Conservation (phyloP, 1,140 invertebrate species). For the Drosophila watanabei region DNA sequence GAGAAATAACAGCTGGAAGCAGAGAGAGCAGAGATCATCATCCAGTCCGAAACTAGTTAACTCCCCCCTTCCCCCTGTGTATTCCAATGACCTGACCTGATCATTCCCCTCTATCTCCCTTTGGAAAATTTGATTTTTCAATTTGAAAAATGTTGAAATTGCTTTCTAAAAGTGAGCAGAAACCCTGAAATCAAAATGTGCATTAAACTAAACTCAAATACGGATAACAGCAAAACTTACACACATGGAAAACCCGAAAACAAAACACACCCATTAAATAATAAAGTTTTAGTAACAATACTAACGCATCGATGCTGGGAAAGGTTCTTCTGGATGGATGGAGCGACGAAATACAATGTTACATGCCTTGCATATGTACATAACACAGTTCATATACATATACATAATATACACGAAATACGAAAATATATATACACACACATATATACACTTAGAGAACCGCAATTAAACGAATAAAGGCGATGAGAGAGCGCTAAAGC, state of each 20-base stretch:
- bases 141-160: constrained; percentile 60
- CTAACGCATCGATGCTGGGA: constrained; percentile 27
- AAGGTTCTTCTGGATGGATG: constrained; percentile 17
- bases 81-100: constrained; percentile 26
- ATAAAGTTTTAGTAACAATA: constrained; percentile 39
- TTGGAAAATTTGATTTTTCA: constrained; percentile 78
- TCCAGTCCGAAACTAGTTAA: constrained; percentile 10
- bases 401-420: constrained; percentile 57
- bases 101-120: constrained; percentile 27
- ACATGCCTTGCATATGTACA: constrained; percentile 66
- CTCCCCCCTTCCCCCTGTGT: constrained; percentile 14
- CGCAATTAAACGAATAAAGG: constrained; percentile 57
- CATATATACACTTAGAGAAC: constrained; percentile 35
- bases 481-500: constrained; percentile 40
- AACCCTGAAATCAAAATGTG: constrained; percentile 54
- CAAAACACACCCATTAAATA: constrained; percentile 32
- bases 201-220: constrained; percentile 41
- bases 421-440: constrained; percentile 45
- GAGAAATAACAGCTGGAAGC: neutral
- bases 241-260: neutral
- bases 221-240: constrained; percentile 24
- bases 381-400: constrained; percentile 58
- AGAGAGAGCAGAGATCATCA: neutral
- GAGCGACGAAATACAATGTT: constrained; percentile 47
- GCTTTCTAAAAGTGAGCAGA: constrained; percentile 55